These are phyloP conservation scores for Clarias batrachus DNA, from an alignment of 2,113 vertebrate species.

Conservation along the genomic window DNA sequence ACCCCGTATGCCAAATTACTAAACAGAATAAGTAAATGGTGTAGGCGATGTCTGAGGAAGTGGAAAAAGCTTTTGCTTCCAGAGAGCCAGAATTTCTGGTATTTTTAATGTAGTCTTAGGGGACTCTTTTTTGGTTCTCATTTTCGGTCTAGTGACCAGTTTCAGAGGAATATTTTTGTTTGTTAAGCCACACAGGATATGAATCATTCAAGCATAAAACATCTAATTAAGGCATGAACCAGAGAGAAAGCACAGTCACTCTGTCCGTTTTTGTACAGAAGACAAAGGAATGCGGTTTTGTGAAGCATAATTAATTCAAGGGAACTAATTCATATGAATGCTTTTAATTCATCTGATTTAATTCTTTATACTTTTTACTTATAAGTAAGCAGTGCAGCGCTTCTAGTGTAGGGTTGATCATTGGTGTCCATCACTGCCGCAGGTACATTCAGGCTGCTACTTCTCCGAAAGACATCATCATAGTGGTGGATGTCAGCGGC, in stretches of 20 bases:
- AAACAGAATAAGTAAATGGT: too few relatives aligned
- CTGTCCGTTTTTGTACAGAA: neutral
- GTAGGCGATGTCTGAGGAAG: too few relatives aligned
- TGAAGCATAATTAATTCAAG: neutral
- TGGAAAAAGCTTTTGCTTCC: too few relatives aligned
- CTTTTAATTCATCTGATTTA: neutral
- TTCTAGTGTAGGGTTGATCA: neutral
- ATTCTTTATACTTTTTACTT: neutral
- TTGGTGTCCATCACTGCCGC: conserved; percentile 1
- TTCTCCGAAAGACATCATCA: conserved; percentile 94
- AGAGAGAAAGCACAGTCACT: neutral
- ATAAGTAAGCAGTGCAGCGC: neutral
- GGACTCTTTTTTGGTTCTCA: too few relatives aligned
- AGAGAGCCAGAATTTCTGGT: too few relatives aligned
- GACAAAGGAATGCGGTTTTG: neutral
- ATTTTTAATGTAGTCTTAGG: too few relatives aligned
- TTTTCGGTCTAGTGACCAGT: too few relatives aligned
- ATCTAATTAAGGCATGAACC: too few relatives aligned
- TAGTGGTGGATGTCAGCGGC: conserved; percentile 90
- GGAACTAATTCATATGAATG: neutral
- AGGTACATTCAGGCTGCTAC: conserved; percentile 98
- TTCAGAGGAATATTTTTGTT: too few relatives aligned
- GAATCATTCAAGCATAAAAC: too few relatives aligned
- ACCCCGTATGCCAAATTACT: too few relatives aligned
- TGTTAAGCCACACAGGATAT: too few relatives aligned